A percentile compares a stretch with the other conserved stretches of the same genome.
phyloP scores from a whole-genome alignment of 2,888 invertebrate species.

The Acanthosepion lycidas region DNA sequence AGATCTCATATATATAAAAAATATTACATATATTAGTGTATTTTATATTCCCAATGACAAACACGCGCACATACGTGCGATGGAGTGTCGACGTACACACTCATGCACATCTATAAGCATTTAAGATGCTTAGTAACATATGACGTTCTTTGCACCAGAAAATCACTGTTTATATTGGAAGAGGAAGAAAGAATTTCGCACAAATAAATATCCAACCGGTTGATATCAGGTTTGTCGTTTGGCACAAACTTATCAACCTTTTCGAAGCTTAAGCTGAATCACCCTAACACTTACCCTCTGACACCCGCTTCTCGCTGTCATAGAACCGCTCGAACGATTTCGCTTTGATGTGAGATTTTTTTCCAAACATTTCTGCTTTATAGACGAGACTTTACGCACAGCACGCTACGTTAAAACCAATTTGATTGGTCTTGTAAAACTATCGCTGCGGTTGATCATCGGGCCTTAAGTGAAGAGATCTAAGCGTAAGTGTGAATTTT shows the following conservation, averaged over 20 bases:
- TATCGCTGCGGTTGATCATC: too few species aligned
- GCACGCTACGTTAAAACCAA: slow-evolving; percentile 6
- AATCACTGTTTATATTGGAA: neutral
- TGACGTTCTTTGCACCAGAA: neutral
- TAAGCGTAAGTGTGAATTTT: too few species aligned
- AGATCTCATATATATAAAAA: neutral
- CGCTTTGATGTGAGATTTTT: neutral
- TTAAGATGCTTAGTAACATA: neutral
- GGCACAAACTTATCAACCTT: neutral
- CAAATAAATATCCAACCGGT: neutral
- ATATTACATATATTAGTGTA: neutral
- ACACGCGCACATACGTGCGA: neutral
- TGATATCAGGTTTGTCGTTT: neutral
- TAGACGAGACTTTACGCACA: neutral
- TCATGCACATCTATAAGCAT: neutral
- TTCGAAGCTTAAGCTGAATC: neutral
- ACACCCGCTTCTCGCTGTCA: neutral
- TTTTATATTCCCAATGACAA: neutral
- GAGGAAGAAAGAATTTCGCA: neutral
- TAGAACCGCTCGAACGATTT: neutral
- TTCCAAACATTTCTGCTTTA: neutral
- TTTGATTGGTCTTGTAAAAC: neutral
- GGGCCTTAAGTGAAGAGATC: too few species aligned
- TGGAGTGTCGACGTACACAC: too few species aligned
- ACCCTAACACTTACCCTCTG: neutral